phyloP scores from a whole-genome alignment of 2,888 invertebrate species.

The Aplocera efformata region DNA sequence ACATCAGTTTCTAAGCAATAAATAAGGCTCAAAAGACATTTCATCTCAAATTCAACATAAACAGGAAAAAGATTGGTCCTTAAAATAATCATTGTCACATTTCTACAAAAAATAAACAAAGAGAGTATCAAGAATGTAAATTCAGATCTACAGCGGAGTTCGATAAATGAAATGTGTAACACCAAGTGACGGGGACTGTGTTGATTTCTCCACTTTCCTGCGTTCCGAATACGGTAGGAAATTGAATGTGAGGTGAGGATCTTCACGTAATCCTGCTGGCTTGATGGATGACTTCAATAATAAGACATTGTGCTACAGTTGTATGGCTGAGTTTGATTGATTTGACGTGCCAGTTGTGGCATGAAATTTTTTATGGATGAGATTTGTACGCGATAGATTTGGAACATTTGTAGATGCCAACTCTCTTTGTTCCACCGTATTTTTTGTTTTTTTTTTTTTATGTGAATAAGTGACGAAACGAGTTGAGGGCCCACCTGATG shows the following conservation, averaged over 20 bases:
- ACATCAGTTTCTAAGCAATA: neutral
- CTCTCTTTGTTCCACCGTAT: too few species aligned
- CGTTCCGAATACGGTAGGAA: slow-evolving; percentile 9
- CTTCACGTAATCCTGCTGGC: slow-evolving; percentile 14
- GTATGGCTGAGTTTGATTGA: slow-evolving; percentile 25
- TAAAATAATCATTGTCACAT: slow-evolving; percentile 18
- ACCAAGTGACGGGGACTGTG: slow-evolving; percentile 17
- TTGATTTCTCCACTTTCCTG: slow-evolving; percentile 3
- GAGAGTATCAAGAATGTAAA: slow-evolving; percentile 13
- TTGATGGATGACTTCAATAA: slow-evolving; percentile 33
- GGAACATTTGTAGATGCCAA: slow-evolving; percentile 2
- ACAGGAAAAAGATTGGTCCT: slow-evolving; percentile 14
- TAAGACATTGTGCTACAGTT: slow-evolving; percentile 24
- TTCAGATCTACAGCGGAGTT: slow-evolving; percentile 13
- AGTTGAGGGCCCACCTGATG: too few species aligned
- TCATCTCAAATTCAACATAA: neutral
- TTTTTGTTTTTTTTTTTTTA: too few species aligned
- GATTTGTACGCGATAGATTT: slow-evolving; percentile 9
- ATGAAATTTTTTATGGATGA: slow-evolving; percentile 15
- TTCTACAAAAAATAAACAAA: slow-evolving; percentile 12
- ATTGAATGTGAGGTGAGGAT: slow-evolving; percentile 13
- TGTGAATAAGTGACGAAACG: too few species aligned
- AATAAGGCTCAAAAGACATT: slow-evolving; percentile 2
- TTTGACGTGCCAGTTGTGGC: slow-evolving; percentile 22
- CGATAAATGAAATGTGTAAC: slow-evolving; percentile 28